Conservation (phyloP, 2,888 invertebrate species). For the Zele albiditarsus region DNA sequence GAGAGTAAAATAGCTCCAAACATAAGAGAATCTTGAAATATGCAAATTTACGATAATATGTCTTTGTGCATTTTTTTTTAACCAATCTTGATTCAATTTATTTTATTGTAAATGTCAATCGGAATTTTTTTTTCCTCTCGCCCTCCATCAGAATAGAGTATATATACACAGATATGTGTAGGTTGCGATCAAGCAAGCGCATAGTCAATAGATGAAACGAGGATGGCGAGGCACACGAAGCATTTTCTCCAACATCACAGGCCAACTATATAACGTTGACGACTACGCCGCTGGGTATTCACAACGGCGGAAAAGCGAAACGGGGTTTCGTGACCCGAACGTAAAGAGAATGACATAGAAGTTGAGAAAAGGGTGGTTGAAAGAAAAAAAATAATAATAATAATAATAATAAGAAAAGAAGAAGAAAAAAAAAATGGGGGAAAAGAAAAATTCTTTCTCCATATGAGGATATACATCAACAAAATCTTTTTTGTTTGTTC, state of each 20-base stretch:
- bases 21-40: too few species aligned
- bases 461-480: not conserved
- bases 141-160: not conserved
- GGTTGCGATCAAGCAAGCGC: not conserved
- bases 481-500: not conserved
- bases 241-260: not conserved
- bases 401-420: not conserved
- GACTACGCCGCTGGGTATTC: conserved; percentile 13
- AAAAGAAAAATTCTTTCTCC: not conserved
- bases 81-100: too few species aligned
- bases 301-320: conserved; percentile 14
- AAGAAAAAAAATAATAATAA: not conserved
- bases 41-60: too few species aligned
- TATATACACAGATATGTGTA: not conserved
- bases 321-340: not conserved
- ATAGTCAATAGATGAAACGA: not conserved
- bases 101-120: not conserved
- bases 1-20: not conserved
- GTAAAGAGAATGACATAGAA: conserved; percentile 1
- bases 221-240: not conserved
- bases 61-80: too few species aligned
- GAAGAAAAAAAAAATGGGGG: not conserved
- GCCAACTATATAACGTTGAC: not conserved
- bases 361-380: not conserved
- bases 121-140: not conserved